Evolutionary conservation across 2,797 vertebrate genomes (phyloP), one percentile per base, ranked within the genome.

Genomic region (Enteromius viviparus): DNA sequence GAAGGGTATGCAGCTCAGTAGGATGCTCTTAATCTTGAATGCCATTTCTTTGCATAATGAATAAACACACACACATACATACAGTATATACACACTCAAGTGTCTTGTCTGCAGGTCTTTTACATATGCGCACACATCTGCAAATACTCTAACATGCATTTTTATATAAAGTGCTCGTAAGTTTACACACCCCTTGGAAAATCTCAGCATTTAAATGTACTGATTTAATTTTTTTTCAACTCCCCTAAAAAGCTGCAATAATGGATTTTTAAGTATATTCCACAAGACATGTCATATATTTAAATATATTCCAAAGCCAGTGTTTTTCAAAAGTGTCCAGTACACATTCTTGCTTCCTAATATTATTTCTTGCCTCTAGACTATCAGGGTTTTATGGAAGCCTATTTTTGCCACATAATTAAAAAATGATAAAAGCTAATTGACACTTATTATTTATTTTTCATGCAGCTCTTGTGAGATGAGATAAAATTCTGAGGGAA

Each of bases 1-100:
- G 60, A 76, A 55, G 81, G 62, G 68, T 82, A 76, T 76, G 62
- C 1, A 76, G 72, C 47, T 82, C 72, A 17, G 62, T 21, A 14
- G 68, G 60, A 51, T 29, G 58, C 12, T 66, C 82, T 74, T 81
- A 81, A 42, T 78, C 60, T 66, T 60, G 26, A 47, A 69, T 60
- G 29, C 21, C 60, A 49, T 45, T 71, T 78, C 32, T 75, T 68
- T 81, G 66, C 45, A 71, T 71, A 78, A 62, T 72, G 12, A 29
- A 78, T 1, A 53, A 32, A 72, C 66, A 60, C 78, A 80, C 64
- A 51, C 60, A 55, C 68, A 71, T 32, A 80, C 51, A 40, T 8
- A 21, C 8, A 49, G 3, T 14, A 70, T 6, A 47, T 0, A 26
- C 45, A 1, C 26, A 34, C 26, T 49, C 9, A 1, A 34, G 51